Conservation (phyloP, 2,113 vertebrate species). For the Corynorhinus townsendii region DNA sequence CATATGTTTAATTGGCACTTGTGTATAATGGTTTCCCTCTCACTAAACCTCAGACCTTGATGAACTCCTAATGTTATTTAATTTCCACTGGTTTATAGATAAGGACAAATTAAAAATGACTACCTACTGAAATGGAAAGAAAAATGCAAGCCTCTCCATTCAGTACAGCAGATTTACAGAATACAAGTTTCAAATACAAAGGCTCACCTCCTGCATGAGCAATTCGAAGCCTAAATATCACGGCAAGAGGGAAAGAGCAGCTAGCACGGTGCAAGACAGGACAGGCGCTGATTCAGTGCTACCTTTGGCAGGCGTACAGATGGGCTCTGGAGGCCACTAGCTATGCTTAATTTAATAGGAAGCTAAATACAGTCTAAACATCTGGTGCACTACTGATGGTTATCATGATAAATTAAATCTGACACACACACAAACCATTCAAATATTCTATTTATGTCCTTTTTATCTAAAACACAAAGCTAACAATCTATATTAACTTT, state of each 20-base stretch:
- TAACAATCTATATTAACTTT: conserved; percentile 37
- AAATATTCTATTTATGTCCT: conserved; percentile 34
- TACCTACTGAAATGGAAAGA: neutral
- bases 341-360: conserved; percentile 71
- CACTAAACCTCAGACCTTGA: conserved; percentile 23
- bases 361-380: conserved; percentile 70
- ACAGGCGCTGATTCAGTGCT: neutral
- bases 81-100: conserved; percentile 16
- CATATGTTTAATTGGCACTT: neutral
- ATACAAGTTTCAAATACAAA: conserved; percentile 8
- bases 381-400: conserved; percentile 68
- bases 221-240: neutral
- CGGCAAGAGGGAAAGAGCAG: neutral
- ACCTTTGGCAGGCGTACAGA: conserved; percentile 49
- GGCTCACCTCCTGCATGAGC: conserved; percentile 14
- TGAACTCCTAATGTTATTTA: conserved; percentile 32
- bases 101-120: conserved; percentile 41
- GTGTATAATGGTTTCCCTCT: neutral
- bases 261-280: neutral
- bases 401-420: conserved; percentile 61
- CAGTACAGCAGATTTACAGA: neutral
- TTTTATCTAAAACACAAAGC: conserved; percentile 47
- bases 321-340: conserved; percentile 62
- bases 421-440: conserved; percentile 57
- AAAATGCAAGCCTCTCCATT: neutral